A percentile compares a stretch with the other conserved stretches of the same genome.
phyloP scores from a whole-genome alignment of 2,113 vertebrate genomes.

The Gavia stellata region DNA sequence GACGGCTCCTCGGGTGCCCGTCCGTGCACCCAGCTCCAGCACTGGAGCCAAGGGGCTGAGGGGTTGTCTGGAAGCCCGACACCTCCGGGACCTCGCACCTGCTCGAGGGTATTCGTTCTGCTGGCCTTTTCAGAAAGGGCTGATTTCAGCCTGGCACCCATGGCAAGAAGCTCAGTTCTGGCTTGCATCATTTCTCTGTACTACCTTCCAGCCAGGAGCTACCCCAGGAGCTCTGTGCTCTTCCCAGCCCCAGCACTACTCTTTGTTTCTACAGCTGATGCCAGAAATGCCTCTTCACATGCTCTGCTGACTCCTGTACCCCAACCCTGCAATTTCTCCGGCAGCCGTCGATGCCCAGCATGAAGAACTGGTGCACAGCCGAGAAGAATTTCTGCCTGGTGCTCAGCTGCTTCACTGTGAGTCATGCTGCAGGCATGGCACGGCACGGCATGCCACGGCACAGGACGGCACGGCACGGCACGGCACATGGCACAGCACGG shows the following conservation, averaged over 20 bases:
- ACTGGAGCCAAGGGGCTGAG: neutral
- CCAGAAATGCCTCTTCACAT: neutral
- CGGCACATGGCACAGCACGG: rapidly evolving
- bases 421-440: neutral
- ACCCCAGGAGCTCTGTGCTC: neutral
- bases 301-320: rapidly evolving
- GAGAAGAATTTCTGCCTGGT: neutral
- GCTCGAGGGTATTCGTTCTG: neutral
- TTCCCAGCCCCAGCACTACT: neutral
- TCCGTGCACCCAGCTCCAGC: neutral
- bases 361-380: neutral
- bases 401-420: rapidly evolving
- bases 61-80: neutral
- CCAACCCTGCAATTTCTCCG: neutral
- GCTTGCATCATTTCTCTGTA: neutral
- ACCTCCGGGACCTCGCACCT: rapidly evolving
- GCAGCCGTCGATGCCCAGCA: rapidly evolving
- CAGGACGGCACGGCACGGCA: rapidly evolving
- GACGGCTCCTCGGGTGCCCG: neutral
- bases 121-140: neutral
- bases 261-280: neutral
- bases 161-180: neutral
- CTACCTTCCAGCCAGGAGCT: neutral
- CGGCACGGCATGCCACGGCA: neutral
- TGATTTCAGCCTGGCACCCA: neutral